Evolutionary conservation across 1,140 invertebrate species (phyloP).

Genomic region (Apis cerana): DNA sequence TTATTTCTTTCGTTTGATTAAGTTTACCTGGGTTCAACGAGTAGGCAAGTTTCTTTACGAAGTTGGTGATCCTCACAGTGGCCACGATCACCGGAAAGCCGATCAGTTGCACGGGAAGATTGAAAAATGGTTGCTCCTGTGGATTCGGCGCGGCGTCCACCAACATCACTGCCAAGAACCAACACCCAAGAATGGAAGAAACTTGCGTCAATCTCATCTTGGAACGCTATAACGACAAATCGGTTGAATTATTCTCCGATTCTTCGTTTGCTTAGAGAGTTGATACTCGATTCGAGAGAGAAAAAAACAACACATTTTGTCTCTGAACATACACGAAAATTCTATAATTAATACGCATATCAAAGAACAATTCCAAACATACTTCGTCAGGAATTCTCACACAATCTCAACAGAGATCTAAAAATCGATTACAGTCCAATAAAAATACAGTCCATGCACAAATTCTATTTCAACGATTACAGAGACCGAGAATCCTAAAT

Average conservation of each 20-base stretch:
- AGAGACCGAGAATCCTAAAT: too few species aligned
- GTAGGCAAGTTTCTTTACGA: conserved; percentile 91
- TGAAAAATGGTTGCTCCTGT: conserved; percentile 85
- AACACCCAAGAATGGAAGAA: conserved; percentile 59
- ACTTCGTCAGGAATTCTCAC: too few species aligned
- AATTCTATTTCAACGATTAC: too few species aligned
- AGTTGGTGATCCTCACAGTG: conserved; percentile 90
- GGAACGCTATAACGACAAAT: conserved; percentile 24
- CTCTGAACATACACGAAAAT: too few species aligned
- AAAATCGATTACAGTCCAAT: too few species aligned
- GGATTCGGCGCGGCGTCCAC: conserved; percentile 73
- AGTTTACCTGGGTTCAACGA: conserved; percentile 91
- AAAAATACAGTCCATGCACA: too few species aligned
- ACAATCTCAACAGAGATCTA: too few species aligned
- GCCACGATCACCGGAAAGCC: conserved; percentile 92
- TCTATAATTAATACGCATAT: too few species aligned
- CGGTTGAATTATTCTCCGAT: background rate
- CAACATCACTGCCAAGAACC: conserved; percentile 69
- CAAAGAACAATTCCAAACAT: too few species aligned
- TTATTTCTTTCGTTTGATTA: too few species aligned
- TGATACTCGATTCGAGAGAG: too few species aligned
- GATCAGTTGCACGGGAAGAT: conserved; percentile 89
- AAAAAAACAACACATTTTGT: too few species aligned
- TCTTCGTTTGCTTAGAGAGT: background rate
- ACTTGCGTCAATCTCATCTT: conserved; percentile 67